A percentile compares a stretch with the other conserved stretches of the same genome.
Evolutionary conservation across 2,113 vertebrate genomes (phyloP).

Genomic region (Tachysurus fulvidraco): DNA sequence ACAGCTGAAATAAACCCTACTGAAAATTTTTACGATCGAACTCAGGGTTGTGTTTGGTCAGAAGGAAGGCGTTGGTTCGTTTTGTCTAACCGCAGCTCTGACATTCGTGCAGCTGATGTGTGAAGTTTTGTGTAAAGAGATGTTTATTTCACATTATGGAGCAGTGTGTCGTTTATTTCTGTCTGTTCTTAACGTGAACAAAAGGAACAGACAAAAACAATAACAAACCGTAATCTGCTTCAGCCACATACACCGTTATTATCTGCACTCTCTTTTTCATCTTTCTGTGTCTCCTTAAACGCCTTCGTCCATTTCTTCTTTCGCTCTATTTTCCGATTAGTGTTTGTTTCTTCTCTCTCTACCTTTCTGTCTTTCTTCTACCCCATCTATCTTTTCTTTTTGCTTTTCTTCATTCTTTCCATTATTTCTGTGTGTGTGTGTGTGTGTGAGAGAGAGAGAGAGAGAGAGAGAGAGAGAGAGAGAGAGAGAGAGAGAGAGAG

Average conservation of each 20-base stretch:
- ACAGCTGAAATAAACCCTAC: not conserved
- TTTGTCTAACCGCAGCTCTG: not conserved
- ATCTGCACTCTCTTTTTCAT: not conserved
- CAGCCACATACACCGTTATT: not conserved
- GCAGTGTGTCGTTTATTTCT: not conserved
- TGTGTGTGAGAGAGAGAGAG: not conserved
- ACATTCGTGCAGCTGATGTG: not conserved
- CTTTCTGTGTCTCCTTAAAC: not conserved
- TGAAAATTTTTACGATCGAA: not conserved
- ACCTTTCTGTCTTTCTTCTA: not conserved
- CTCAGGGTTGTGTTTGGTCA: not conserved
- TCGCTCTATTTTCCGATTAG: not conserved
- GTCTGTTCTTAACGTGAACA: not conserved
- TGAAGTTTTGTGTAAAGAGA: not conserved
- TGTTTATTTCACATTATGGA: not conserved
- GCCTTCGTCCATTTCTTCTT: not conserved
- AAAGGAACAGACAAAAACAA: not conserved
- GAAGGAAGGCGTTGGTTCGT: not conserved
- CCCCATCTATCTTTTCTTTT: not conserved
- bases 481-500: too few species aligned
- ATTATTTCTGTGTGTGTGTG: not conserved
- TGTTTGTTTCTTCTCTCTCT: not conserved
- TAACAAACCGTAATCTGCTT: not conserved
- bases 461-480: not conserved
- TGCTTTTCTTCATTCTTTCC: not conserved